These are phyloP conservation scores for Sebastes hubbsi DNA, from an alignment of 2,797 vertebrate genomes.

Conservation along the genomic window DNA sequence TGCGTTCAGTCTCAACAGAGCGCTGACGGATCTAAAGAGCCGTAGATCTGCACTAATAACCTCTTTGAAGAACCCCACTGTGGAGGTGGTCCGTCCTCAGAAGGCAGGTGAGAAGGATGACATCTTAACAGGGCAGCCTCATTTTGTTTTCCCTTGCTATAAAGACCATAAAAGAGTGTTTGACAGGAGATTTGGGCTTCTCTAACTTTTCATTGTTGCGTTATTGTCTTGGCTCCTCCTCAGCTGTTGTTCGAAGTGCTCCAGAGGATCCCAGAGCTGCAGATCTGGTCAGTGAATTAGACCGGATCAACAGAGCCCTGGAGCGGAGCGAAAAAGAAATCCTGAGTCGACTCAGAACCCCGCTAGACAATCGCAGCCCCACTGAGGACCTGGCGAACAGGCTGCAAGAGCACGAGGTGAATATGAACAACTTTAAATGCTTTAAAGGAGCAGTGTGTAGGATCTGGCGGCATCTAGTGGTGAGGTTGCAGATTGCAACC, in stretches of 20 bases:
- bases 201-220: not conserved
- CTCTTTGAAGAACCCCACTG: constrained; percentile 61
- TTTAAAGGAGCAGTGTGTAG: too few relatives aligned
- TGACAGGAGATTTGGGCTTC: not conserved
- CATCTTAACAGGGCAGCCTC: not conserved
- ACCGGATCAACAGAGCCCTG: constrained; percentile 81
- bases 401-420: constrained; percentile 87
- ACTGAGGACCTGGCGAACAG: constrained; percentile 84
- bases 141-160: not conserved
- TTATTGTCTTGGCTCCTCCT: not conserved
- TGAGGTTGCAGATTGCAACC: too few relatives aligned
- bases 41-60: constrained; percentile 67
- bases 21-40: constrained; percentile 83
- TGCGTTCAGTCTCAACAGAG: constrained; percentile 83
- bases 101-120: constrained; percentile 61
- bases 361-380: constrained; percentile 81
- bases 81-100: constrained; percentile 64
- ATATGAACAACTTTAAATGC: not conserved
- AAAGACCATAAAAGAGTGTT: not conserved
- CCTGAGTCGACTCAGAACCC: constrained; percentile 80
- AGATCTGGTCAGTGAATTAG: constrained; percentile 80
- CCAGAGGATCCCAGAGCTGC: constrained; percentile 81
- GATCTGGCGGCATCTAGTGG: too few relatives aligned
- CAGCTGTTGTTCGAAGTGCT: constrained; percentile 58
- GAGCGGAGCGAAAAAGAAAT: constrained; percentile 81